Base-by-base conservation (phyloP, 1,140 invertebrate species). In the Uloborus diversus region DNA sequence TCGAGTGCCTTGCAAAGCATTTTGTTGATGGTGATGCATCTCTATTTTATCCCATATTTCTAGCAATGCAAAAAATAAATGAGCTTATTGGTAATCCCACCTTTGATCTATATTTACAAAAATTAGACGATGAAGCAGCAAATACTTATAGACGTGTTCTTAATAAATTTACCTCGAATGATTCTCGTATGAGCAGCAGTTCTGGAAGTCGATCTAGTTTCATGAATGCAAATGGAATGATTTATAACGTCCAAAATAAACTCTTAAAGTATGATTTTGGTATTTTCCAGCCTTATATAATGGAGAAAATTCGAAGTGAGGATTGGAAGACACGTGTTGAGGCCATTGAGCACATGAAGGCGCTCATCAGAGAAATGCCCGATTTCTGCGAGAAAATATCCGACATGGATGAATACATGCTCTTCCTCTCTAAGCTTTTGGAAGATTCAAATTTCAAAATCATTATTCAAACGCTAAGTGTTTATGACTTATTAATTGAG, bases 241-340 rank as follows among this genome's bases (percentile, higher is more conserved):
- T 20, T 33, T 17, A 32, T 30, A 23, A 5, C 9, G 28, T 42
- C 20, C 28, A 27, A 13, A 80, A 69, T 69, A 73, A 57, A 28
- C 35, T 62, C 4, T 4, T 76, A 14, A 76, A 75, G 25, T 76
- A 69, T 57, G 79, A 78, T 49, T 81, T 78, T 64, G 71, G 80
- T 28, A 78, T 81, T 25, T 78, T 81, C 56, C 70, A 81, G 32
- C 65, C 71, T 23, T 53, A 69, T 28, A 81, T 78, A 27, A 64
- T 56, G 9, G 69, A 81, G 25, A 81, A 81, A 53, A 69, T 81
- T n/a, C 61, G 62, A 25, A 78, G 49, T 64, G 86, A 90, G 62
- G 89, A 91, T 80, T 90, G 90, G 89, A 88, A 89, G 49, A 87
- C 88, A 25, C 87, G 90, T 42, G 86, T 90, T 17, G 87, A 90